Conservation (phyloP, 2,113 vertebrate species). For the Platichthys stellatus region DNA sequence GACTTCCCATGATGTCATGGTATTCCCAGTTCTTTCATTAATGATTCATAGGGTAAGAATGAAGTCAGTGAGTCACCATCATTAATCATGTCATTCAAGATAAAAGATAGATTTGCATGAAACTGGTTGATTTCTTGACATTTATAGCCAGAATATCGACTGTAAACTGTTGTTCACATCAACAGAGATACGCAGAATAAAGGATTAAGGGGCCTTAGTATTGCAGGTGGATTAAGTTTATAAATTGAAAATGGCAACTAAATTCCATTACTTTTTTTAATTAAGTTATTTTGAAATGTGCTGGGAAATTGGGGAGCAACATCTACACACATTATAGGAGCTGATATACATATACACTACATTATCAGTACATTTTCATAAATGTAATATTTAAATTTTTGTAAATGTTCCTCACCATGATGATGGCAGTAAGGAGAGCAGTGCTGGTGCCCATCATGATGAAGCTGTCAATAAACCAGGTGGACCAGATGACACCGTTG, state of each 20-base stretch:
- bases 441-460: conserved; percentile 89
- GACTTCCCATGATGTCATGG: conserved; percentile 69
- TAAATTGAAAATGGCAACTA: too few species aligned
- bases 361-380: neutral
- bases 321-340: neutral
- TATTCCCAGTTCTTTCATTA: conserved; percentile 34
- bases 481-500: conserved; percentile 91
- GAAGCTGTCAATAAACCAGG: conserved; percentile 98
- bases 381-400: neutral
- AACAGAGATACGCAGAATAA: neutral
- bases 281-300: too few species aligned
- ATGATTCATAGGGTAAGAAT: conserved; percentile 50
- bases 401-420: conserved; percentile 85
- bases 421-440: conserved; percentile 87
- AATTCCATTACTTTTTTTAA: too few species aligned
- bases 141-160: neutral
- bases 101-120: conserved; percentile 8
- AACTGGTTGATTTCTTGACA: neutral
- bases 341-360: neutral
- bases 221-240: neutral
- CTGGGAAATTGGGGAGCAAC: too few species aligned
- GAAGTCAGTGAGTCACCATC: neutral
- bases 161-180: neutral
- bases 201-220: neutral
- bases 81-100: conserved; percentile 7